Percentiles rank a stretch among this genome's conserved stretches.
Evolutionary conservation across 2,888 invertebrate genomes (phyloP).

Genomic region (Galerucella calmariensis): DNA sequence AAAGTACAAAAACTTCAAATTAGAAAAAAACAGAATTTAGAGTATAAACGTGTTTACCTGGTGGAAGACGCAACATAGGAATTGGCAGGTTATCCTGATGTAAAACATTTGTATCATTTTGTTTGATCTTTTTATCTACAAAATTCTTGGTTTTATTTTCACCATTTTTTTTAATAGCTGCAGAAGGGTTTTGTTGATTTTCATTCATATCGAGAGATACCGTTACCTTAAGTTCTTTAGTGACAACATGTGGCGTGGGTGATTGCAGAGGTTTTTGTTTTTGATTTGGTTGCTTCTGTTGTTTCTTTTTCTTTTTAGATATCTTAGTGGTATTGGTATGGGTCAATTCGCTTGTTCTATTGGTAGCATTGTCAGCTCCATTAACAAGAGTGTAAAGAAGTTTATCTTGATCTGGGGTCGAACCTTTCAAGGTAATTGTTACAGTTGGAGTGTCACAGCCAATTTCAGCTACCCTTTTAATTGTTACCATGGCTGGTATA

Average conservation of each 20-base stretch:
- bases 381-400: slow-evolving; percentile 78
- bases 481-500: slow-evolving; percentile 74
- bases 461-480: slow-evolving; percentile 76
- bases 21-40: neutral
- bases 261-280: slow-evolving; percentile 1
- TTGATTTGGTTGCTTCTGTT: slow-evolving; percentile 33
- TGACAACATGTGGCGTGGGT: slow-evolving; percentile 41
- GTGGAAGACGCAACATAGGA: slow-evolving; percentile 61
- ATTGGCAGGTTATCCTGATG: slow-evolving; percentile 53
- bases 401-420: slow-evolving; percentile 79
- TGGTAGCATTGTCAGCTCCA: slow-evolving; percentile 64
- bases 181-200: slow-evolving; percentile 35
- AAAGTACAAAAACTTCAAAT: neutral
- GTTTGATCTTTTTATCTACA: slow-evolving; percentile 45
- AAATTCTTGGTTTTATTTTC: slow-evolving; percentile 35
- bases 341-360: slow-evolving; percentile 10
- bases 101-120: slow-evolving; percentile 46
- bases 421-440: slow-evolving; percentile 80
- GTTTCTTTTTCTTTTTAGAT: slow-evolving; percentile 49
- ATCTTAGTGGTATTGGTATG: slow-evolving; percentile 28
- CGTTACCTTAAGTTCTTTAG: slow-evolving; percentile 59
- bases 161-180: slow-evolving; percentile 36
- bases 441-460: slow-evolving; percentile 77
- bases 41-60: slow-evolving; percentile 49
- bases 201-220: slow-evolving; percentile 53